phyloP scores from a whole-genome alignment of 2,113 vertebrate species.

The Anoplopoma fimbria region DNA sequence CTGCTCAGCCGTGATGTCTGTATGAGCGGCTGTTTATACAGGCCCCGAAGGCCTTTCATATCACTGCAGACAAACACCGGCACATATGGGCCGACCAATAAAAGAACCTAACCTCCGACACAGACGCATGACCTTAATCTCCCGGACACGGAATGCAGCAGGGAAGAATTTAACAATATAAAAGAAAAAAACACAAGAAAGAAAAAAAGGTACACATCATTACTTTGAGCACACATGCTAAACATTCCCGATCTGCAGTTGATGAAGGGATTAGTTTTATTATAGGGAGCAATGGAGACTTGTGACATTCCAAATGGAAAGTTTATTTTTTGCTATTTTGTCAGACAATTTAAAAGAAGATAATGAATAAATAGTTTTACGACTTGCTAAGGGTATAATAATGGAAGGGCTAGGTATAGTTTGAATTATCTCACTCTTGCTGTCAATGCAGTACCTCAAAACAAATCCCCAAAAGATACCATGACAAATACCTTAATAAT shows the following conservation, averaged over 20 bases:
- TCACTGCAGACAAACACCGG: constrained; percentile 72
- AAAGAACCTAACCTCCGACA: constrained; percentile 75
- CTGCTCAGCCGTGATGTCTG: constrained; percentile 70
- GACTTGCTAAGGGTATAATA: not conserved
- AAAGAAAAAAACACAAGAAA: constrained; percentile 70
- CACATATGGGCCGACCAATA: constrained; percentile 76
- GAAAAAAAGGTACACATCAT: constrained; percentile 60
- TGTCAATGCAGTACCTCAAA: not conserved
- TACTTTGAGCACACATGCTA: constrained; percentile 54
- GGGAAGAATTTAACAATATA: constrained; percentile 69
- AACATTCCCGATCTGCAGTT: constrained; percentile 66
- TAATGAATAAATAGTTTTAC: not conserved
- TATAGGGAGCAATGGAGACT: constrained; percentile 12
- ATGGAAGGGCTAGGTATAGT: not conserved
- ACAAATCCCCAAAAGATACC: not conserved
- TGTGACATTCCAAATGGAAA: not conserved
- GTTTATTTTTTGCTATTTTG: not conserved
- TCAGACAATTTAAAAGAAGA: not conserved
- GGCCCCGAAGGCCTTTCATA: constrained; percentile 79
- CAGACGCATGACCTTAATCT: constrained; percentile 80
- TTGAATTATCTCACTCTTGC: not conserved
- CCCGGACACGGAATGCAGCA: constrained; percentile 63
- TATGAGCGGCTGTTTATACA: constrained; percentile 82
- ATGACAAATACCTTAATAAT: not conserved
- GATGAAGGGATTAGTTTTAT: constrained; percentile 46